Evolutionary conservation across 1,140 invertebrate species (phyloP).

Genomic region (Araneus ventricosus): DNA sequence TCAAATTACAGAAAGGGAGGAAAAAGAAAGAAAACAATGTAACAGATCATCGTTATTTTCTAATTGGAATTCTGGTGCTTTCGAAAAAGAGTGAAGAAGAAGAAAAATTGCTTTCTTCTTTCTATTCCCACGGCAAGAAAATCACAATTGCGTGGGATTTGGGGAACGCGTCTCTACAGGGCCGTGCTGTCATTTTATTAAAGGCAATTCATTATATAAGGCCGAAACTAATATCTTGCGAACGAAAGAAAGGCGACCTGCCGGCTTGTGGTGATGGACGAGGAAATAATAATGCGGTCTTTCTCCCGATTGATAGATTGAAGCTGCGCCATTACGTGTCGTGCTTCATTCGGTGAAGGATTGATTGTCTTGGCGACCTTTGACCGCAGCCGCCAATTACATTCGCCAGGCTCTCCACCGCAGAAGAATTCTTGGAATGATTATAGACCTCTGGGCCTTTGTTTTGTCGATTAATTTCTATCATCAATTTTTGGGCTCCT

Average conservation of each 20-base stretch:
- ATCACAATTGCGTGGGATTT: not conserved
- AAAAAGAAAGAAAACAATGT: not conserved
- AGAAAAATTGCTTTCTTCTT: not conserved
- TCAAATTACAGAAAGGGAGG: not conserved
- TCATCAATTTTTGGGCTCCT: no score
- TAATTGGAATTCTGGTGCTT: not conserved
- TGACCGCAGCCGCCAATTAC: slow-evolving; percentile 40
- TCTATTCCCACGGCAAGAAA: not conserved
- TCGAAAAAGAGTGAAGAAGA: not conserved
- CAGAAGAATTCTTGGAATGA: not conserved
- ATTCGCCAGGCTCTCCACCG: not conserved
- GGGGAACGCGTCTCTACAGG: not conserved
- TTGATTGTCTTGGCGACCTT: slow-evolving; percentile 25
- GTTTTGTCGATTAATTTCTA: no score
- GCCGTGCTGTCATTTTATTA: slow-evolving; percentile 30
- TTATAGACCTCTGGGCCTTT: no score
- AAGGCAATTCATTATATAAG: slow-evolving; percentile 41
- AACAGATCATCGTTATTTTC: not conserved
- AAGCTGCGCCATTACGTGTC: slow-evolving; percentile 12
- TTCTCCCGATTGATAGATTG: slow-evolving; percentile 42
- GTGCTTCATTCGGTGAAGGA: slow-evolving; percentile 39
- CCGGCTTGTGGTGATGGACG: not conserved
- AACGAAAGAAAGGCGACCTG: not conserved
- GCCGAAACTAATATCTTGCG: slow-evolving; percentile 3
- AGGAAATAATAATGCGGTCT: slow-evolving; percentile 55